A percentile compares a stretch with the other conserved stretches of the same genome.
These are phyloP conservation scores for Phylloscopus whistleri DNA, from an alignment of 2,113 vertebrate genomes.

Conservation along the genomic window DNA sequence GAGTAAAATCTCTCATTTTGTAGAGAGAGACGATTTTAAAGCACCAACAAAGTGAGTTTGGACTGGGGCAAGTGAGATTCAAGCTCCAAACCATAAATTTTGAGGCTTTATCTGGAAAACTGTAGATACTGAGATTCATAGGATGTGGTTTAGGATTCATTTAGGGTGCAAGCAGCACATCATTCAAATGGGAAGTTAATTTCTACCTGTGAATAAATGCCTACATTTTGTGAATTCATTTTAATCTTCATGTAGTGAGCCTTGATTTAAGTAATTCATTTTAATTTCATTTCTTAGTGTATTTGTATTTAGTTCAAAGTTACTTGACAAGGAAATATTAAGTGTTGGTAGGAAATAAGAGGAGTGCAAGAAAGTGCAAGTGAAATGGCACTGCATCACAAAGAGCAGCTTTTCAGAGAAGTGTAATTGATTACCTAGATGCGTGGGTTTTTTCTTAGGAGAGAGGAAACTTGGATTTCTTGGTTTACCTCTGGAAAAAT, in stretches of 20 bases:
- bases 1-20: constrained; percentile 59
- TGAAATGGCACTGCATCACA: neutral
- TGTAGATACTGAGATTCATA: neutral
- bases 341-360: neutral
- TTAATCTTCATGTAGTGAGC: neutral
- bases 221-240: neutral
- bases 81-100: neutral
- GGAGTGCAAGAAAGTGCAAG: neutral
- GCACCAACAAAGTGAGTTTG: constrained; percentile 61
- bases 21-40: constrained; percentile 58
- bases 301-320: neutral
- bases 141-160: neutral
- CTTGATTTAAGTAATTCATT: neutral
- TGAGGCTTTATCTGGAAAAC: neutral
- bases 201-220: neutral
- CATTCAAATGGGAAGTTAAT: neutral
- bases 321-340: neutral
- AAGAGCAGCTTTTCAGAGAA: neutral
- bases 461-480: neutral
- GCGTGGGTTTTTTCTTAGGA: neutral
- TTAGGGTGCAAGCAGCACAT: neutral
- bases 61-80: neutral
- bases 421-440: neutral
- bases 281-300: neutral
- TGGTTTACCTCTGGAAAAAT: neutral